Percentiles rank a stretch among this genome's conserved stretches.
Conservation (phyloP, 2,113 vertebrate species). For the Chionis minor region DNA sequence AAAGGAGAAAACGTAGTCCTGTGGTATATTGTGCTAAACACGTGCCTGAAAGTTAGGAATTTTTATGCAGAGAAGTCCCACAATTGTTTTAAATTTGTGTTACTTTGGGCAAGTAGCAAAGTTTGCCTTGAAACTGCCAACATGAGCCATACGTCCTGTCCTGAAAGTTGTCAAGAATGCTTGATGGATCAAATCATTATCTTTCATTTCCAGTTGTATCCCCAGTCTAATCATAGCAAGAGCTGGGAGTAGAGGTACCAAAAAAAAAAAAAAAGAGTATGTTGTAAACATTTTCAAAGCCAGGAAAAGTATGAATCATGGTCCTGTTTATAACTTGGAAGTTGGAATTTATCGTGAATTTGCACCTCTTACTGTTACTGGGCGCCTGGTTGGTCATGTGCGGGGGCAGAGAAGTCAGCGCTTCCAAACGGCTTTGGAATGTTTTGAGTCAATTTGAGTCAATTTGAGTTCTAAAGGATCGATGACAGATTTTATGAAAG, state of each 20-base stretch:
- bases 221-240: not conserved
- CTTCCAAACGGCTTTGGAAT: not conserved
- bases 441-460: not conserved
- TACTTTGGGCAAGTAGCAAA: not conserved
- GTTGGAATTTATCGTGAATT: not conserved
- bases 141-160: not conserved
- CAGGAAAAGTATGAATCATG: constrained; percentile 1
- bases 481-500: not conserved
- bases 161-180: not conserved
- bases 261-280: not conserved
- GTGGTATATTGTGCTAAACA: not conserved
- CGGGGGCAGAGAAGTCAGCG: not conserved
- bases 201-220: not conserved
- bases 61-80: not conserved
- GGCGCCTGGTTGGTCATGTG: not conserved
- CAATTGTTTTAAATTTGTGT: not conserved
- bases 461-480: not conserved
- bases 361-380: not conserved
- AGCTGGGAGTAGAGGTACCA: not conserved
- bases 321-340: not conserved
- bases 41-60: not conserved
- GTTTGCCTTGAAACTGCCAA: not conserved
- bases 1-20: not conserved
- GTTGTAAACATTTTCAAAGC: not conserved
- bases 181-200: not conserved